Evolutionary conservation across 2,113 vertebrate genomes (phyloP).

Genomic region (Otis tarda): DNA sequence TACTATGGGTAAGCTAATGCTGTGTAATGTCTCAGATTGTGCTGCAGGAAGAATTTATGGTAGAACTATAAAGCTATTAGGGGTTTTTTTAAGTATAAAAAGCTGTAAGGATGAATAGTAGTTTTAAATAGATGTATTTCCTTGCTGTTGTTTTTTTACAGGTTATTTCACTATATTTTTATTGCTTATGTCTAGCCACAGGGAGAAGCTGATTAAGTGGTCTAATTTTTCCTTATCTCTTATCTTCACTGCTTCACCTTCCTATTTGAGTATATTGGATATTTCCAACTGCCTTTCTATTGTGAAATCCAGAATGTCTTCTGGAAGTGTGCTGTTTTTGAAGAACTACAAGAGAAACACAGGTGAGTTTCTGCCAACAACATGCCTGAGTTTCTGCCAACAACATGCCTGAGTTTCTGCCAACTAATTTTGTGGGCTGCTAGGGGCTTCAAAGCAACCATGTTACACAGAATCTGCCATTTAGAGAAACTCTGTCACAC

Average conservation of each 20-base stretch:
- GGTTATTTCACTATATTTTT: conserved; percentile 1
- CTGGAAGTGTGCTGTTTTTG: neutral
- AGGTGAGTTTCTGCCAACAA: conserved; percentile 43
- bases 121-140: neutral
- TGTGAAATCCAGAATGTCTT: conserved; percentile 44
- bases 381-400: neutral
- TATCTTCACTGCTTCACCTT: conserved; percentile 31
- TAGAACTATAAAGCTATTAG: neutral
- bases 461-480: neutral
- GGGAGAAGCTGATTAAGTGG: conserved; percentile 19
- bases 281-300: neutral
- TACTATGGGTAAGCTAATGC: neutral
- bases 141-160: neutral
- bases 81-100: neutral
- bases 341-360: conserved; percentile 4
- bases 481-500: neutral
- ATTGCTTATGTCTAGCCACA: neutral
- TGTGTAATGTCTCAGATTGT: neutral
- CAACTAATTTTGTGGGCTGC: conserved; percentile 1
- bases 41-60: neutral
- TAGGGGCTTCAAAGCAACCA: neutral
- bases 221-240: conserved; percentile 43
- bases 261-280: neutral
- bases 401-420: neutral
- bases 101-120: neutral